Evolutionary conservation across 2,888 invertebrate species (phyloP), one percentile per base, ranked within the genome.

Genomic region (Drosophila limbata): DNA sequence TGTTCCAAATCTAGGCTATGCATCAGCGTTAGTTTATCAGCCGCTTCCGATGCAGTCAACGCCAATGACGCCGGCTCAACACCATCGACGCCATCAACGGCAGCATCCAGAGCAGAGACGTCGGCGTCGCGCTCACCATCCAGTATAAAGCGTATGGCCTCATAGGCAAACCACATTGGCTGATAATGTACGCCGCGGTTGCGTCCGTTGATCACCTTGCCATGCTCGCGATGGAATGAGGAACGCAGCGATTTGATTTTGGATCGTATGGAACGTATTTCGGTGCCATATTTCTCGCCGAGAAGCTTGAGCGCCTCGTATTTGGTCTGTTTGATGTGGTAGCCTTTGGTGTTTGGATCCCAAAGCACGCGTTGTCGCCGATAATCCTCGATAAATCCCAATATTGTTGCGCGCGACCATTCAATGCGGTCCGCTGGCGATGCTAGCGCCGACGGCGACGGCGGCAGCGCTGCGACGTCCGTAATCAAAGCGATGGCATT

Each of bases 111-210:
- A 50, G 59, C 63, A 61, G 68, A 61, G 70, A 64, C 63, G 73
- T 77, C 57, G 53, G 50, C 63, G 71, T 86, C 73, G 51, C 91
- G 79, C 52, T 92, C 92, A 3, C 91, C 91, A 40, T 92, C 92
- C 25, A 92, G 70, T 69, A 92, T 92, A 56, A 92, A 92, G 8
- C 91, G 90, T 74, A 92, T 92, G 69, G 92, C 91, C 81, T 92
- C 92, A 72, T 92, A 92, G 80, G 92, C 92, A 80, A 92, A 92
- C 92, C 92, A 92, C 92, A 92, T 92, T 72, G 92, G 92, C 77
- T 91, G 92, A 82, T 92, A 92, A 70, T 84, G 88, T 4, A 92
- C 84, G 28, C 92, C 92, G 50, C 91, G 91, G 55, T 75, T 89
- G 73, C 91, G 86, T 33, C 91, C 91, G 61, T 83, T 92, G 39